phyloP scores from a whole-genome alignment of 2,888 invertebrate genomes.

The Subacronicta megacephala region DNA sequence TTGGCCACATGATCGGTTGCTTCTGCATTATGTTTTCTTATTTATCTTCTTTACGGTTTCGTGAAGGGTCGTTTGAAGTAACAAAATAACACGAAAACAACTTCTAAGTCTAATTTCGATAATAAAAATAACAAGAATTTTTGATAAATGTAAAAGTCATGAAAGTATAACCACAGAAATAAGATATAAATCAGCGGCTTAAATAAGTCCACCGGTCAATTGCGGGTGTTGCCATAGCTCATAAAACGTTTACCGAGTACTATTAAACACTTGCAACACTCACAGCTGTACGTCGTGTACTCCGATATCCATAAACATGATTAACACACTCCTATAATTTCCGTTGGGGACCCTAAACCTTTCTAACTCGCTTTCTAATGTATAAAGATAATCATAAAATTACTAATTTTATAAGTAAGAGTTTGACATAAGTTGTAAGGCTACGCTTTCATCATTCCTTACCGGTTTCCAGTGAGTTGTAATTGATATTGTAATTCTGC shows the following conservation, averaged over 20 bases:
- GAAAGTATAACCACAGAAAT: too few relatives aligned
- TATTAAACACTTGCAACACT: constrained; percentile 28
- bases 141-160: too few relatives aligned
- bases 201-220: constrained; percentile 31
- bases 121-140: too few relatives aligned
- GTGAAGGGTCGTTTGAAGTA: constrained; percentile 17
- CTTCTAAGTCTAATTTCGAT: too few relatives aligned
- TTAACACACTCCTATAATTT: constrained; percentile 37
- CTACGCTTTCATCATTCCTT: constrained; percentile 15
- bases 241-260: constrained; percentile 22
- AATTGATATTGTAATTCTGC: constrained; percentile 5
- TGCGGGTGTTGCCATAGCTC: constrained; percentile 16
- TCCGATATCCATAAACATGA: constrained; percentile 41
- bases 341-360: constrained; percentile 21
- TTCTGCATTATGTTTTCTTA: too few relatives aligned
- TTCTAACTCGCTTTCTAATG: constrained; percentile 33
- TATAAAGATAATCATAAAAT: constrained; percentile 28
- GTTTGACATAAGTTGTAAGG: background rate
- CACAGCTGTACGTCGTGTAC: constrained; percentile 18
- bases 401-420: constrained; percentile 22
- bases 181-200: background rate
- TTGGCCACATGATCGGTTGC: too few relatives aligned
- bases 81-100: background rate
- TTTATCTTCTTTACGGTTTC: constrained; percentile 15
- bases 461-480: constrained; percentile 4